Conservation (phyloP, 2,797 vertebrate genomes). For the Cichlasoma orientale region DNA sequence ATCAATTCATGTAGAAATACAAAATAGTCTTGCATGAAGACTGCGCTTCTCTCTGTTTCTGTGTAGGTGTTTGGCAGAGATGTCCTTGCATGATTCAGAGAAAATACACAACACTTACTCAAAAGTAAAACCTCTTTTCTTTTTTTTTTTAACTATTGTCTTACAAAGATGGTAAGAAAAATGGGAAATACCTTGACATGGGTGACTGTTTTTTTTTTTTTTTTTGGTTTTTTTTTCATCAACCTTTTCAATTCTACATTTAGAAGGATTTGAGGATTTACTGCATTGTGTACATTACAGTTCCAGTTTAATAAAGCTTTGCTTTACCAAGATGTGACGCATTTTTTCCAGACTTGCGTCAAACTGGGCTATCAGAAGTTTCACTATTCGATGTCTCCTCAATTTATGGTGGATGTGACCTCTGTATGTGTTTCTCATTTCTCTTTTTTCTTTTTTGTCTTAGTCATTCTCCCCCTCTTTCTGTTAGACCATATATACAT, state of each 20-base stretch:
- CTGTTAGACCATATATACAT: conserved; percentile 51
- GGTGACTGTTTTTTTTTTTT: not conserved
- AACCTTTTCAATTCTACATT: conserved; percentile 12
- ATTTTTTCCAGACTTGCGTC: conserved; percentile 67
- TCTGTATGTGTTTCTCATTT: conserved; percentile 43
- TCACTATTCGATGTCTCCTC: conserved; percentile 53
- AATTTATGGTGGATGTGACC: conserved; percentile 47
- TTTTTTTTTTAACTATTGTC: conserved; percentile 40
- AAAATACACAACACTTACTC: conserved; percentile 67
- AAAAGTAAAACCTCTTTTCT: conserved; percentile 44
- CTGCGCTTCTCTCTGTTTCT: conserved; percentile 57
- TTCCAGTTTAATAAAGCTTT: conserved; percentile 25
- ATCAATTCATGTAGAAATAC: conserved; percentile 65
- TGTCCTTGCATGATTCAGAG: conserved; percentile 69
- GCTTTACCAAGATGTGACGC: conserved; percentile 49
- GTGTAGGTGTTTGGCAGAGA: conserved; percentile 77
- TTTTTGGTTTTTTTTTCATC: not conserved
- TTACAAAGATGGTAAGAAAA: conserved; percentile 34
- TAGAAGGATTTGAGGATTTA: conserved; percentile 19
- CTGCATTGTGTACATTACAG: conserved; percentile 12
- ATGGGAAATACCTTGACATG: conserved; percentile 45
- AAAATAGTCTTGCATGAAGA: conserved; percentile 61
- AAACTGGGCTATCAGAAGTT: conserved; percentile 70
- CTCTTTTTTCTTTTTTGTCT: conserved; percentile 51
- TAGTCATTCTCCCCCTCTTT: conserved; percentile 38